Evolutionary conservation across 2,113 vertebrate species (phyloP), one percentile per base, ranked within the genome.

Genomic region (Saccopteryx leptura): DNA sequence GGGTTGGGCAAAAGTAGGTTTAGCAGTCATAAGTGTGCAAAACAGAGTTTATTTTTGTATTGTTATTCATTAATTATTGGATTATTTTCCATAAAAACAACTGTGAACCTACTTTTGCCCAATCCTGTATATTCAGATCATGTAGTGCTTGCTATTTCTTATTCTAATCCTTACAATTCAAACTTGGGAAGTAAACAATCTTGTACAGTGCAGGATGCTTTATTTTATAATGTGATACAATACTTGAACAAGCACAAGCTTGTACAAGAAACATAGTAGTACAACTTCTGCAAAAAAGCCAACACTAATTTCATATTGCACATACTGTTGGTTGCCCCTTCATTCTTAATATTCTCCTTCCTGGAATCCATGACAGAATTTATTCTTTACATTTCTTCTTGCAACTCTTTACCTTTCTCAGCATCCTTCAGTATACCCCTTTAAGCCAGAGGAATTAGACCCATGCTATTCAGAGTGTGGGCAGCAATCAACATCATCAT

Each of bases 191-290:
- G 54, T 23, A 81, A 93, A 96, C 14, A 75, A 18, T 95, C 2
- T 66, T 91, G 54, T 54, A 71, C 17, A 91, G 5, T 89, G 39
- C 95, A 12, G 26, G 28, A 94, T 46, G 9, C 4, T 50, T 86
- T 10, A n/a, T 72, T 91, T 84, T 81, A 50, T 74, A 74, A 78
- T 33, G 71, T 46, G 54, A 90, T 94, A 21, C 54, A 66, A 85
- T 50, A 71, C 23, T 93, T 89, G 6, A 65, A 96, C 78, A 61
- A 76, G 2, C 33, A 75, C 6, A 94, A 80, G 26, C 60, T 39
- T 39, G 4, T 78, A 60, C 1, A 80, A 33, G 68, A 84, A 93
- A 83, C 4, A 65, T 33, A 80, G 24, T 52, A 48, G 9, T n/a
- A 63, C 23, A 65, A 89, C 0, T 76, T 94, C n/a, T 80, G 9